These are phyloP conservation scores for Capreolus pygargus DNA, from an alignment of 2,113 vertebrate species.

Conservation along the genomic window DNA sequence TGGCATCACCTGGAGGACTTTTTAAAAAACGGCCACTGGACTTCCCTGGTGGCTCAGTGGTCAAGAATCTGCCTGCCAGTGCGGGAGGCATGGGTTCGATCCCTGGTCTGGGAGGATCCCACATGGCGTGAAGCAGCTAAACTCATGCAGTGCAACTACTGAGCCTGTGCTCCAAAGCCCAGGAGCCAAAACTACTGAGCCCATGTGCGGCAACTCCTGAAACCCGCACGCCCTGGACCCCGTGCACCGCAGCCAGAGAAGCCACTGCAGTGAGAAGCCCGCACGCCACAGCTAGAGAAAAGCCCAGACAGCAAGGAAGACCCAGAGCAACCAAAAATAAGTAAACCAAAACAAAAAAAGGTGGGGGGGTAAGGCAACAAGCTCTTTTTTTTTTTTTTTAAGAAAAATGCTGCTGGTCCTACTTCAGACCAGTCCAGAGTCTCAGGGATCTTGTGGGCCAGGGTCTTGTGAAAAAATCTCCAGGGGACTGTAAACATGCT, in stretches of 20 bases:
- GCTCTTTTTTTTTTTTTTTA: background rate
- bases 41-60: background rate
- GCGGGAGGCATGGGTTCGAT: background rate
- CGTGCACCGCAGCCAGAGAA: background rate
- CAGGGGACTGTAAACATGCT: background rate
- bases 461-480: background rate
- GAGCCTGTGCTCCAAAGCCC: background rate
- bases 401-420: background rate
- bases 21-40: background rate
- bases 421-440: background rate
- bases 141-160: background rate
- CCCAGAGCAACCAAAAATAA: background rate
- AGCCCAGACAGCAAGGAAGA: background rate
- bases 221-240: background rate
- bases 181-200: background rate
- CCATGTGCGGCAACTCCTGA: accelerated
- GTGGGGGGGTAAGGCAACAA: accelerated
- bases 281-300: background rate
- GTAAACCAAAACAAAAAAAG: background rate
- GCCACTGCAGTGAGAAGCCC: background rate
- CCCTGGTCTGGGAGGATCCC: background rate
- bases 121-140: background rate
- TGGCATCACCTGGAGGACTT: background rate
- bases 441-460: background rate
- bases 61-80: background rate